A percentile compares a stretch with the other conserved stretches of the same genome.
phyloP scores from a whole-genome alignment of 2,888 invertebrate species.

The Xanthia togata region DNA sequence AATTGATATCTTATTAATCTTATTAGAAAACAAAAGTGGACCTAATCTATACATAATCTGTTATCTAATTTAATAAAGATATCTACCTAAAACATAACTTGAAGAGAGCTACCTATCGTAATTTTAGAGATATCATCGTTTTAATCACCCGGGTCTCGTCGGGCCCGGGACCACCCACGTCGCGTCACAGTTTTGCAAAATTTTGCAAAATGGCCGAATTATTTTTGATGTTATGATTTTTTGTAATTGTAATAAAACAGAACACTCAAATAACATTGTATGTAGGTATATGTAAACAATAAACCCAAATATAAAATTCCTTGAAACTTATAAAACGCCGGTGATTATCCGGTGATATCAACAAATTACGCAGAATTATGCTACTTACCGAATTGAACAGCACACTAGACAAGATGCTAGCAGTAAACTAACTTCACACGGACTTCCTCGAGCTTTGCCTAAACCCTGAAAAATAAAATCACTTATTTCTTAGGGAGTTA shows the following conservation, averaged over 20 bases:
- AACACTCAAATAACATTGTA: not conserved
- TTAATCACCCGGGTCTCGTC: too few relatives aligned
- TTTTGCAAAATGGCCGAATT: too few relatives aligned
- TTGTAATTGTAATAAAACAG: not conserved
- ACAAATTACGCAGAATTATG: slow-evolving; percentile 2
- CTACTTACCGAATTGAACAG: not conserved
- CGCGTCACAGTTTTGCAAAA: too few relatives aligned
- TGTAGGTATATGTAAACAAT: slow-evolving; percentile 10
- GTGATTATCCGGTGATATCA: too few relatives aligned
- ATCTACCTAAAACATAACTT: too few relatives aligned
- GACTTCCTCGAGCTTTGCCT: not conserved
- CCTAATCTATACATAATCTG: too few relatives aligned
- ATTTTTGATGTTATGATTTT: not conserved
- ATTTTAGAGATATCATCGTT: too few relatives aligned
- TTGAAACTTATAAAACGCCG: not conserved
- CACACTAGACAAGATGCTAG: not conserved
- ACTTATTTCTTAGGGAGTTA: not conserved
- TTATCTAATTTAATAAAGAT: too few relatives aligned
- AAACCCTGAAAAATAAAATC: not conserved
- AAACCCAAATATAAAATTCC: not conserved
- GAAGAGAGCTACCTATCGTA: too few relatives aligned
- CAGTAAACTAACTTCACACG: not conserved
- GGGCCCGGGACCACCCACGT: too few relatives aligned
- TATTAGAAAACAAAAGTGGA: too few relatives aligned
- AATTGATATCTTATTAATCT: too few relatives aligned